Evolutionary conservation across 2,888 invertebrate genomes (phyloP).

Genomic region (Drosophila phalerata): DNA sequence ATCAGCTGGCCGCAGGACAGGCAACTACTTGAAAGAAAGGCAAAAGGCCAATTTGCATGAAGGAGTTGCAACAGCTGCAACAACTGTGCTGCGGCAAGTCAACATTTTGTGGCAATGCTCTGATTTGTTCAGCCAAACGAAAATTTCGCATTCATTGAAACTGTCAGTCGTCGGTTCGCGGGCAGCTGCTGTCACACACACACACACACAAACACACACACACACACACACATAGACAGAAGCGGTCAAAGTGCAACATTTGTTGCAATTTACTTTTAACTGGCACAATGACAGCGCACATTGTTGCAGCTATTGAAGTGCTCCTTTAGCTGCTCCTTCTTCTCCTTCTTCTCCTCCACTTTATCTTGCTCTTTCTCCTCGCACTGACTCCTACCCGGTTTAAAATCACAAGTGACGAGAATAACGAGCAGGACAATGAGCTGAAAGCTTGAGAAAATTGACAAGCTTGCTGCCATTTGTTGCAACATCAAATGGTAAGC

Average conservation of each 20-base stretch:
- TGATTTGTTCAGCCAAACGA: conserved; percentile 48
- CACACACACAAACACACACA: conserved; percentile 5
- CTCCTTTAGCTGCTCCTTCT: not conserved
- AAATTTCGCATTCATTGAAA: conserved; percentile 70
- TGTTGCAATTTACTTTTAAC: conserved; percentile 56
- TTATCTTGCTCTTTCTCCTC: not conserved
- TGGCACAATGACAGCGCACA: conserved; percentile 47
- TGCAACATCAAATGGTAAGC: not conserved
- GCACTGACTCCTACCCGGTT: conserved; percentile 11
- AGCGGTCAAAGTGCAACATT: conserved; percentile 45
- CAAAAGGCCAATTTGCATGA: conserved; percentile 56
- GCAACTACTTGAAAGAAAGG: not conserved
- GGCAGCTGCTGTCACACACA: conserved; percentile 24
- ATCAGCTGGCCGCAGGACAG: conserved; percentile 24
- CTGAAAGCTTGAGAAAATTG: conserved; percentile 13
- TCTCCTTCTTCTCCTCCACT: not conserved
- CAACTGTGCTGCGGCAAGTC: conserved; percentile 21
- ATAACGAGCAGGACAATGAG: conserved; percentile 18
- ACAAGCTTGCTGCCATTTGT: conserved; percentile 22
- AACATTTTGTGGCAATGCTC: conserved; percentile 47
- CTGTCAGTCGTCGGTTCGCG: conserved; percentile 48
- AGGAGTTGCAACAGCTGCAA: conserved; percentile 18
- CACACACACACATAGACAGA: conserved; percentile 10
- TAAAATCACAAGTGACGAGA: conserved; percentile 25
- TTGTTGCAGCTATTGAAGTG: conserved; percentile 28